Evolutionary conservation across 2,113 vertebrate species (phyloP).

Genomic region (Rattus rattus): DNA sequence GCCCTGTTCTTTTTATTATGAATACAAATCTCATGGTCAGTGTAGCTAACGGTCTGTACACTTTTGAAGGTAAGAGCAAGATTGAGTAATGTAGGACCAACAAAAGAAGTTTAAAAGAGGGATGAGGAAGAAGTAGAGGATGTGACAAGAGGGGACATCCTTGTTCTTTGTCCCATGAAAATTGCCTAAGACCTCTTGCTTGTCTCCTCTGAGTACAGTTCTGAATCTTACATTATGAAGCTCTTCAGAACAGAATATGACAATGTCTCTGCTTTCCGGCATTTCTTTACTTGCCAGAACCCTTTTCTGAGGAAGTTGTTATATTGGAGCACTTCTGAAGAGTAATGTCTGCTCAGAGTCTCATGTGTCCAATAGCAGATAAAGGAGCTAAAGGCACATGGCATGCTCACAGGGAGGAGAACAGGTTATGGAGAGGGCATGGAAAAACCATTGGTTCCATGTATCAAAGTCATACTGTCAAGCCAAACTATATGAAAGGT

Average conservation of each 20-base stretch:
- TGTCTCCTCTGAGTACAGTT: background rate
- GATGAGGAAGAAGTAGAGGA: background rate
- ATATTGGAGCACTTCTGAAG: background rate
- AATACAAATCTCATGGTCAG: background rate
- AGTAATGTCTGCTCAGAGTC: background rate
- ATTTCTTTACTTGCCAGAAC: background rate
- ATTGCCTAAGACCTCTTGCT: too few relatives aligned
- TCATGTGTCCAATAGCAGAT: background rate
- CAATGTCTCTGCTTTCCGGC: accelerated
- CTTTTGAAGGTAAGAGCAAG: background rate
- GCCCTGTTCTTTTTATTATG: background rate
- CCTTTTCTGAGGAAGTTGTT: background rate
- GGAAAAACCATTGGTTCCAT: background rate
- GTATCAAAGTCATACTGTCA: background rate
- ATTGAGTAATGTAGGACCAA: background rate
- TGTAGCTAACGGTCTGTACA: background rate
- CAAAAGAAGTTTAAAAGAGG: background rate
- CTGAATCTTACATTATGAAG: background rate
- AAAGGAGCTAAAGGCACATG: background rate
- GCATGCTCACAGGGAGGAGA: background rate
- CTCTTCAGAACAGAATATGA: background rate
- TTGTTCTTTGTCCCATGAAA: background rate
- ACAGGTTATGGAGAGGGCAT: accelerated
- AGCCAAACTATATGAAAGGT: background rate
- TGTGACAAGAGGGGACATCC: background rate